phyloP scores from a whole-genome alignment of 2,797 vertebrate species.

The Bradypodion pumilum region DNA sequence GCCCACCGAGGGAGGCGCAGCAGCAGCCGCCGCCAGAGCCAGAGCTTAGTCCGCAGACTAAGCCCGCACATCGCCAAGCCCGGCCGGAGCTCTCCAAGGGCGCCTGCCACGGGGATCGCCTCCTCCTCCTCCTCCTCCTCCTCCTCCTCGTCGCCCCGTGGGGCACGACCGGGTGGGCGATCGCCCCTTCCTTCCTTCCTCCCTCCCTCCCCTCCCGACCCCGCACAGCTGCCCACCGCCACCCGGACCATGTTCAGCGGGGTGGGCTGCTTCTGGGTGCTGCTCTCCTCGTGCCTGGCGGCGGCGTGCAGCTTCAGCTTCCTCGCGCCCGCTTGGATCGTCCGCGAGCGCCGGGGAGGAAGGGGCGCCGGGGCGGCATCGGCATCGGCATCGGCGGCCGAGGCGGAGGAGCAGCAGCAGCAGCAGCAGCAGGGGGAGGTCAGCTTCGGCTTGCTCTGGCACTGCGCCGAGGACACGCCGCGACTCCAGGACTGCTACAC shows the following conservation, averaged over 20 bases:
- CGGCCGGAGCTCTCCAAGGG: no score
- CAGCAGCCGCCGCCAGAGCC: background rate
- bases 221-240: slow-evolving; percentile 58
- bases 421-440: no score
- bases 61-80: background rate
- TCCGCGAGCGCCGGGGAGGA: slow-evolving; percentile 69
- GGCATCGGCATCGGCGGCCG: background rate
- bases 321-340: slow-evolving; percentile 88
- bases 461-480: slow-evolving; percentile 84
- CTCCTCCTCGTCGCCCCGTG: slow-evolving; percentile 9
- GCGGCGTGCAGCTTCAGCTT: slow-evolving; percentile 87
- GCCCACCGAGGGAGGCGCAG: background rate
- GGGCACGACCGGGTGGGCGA: background rate
- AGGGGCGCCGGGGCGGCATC: slow-evolving; percentile 25
- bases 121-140: background rate
- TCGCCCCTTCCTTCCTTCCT: no score
- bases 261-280: slow-evolving; percentile 91
- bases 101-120: background rate
- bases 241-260: slow-evolving; percentile 86
- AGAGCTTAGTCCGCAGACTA: background rate
- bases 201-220: no score
- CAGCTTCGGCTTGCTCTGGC: slow-evolving; percentile 89
- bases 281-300: slow-evolving; percentile 86
- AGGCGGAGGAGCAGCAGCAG: background rate
- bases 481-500: slow-evolving; percentile 85